Percentiles rank a stretch among this genome's conserved stretches.
These are phyloP conservation scores for Actenoides hombroni DNA, from an alignment of 2,113 vertebrate species.

Conservation along the genomic window DNA sequence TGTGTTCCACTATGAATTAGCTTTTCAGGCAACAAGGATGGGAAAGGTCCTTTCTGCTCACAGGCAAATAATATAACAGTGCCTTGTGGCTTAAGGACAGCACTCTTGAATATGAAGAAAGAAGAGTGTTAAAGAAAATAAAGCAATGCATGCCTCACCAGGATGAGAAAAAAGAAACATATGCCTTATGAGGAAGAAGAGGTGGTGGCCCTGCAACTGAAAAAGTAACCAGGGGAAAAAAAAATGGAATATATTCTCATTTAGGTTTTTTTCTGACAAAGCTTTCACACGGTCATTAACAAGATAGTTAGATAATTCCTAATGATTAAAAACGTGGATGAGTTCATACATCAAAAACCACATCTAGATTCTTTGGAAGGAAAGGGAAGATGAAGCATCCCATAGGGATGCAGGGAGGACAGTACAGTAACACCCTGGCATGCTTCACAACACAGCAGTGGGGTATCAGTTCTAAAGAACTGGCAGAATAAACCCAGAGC, in stretches of 20 bases:
- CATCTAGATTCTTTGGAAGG: background rate
- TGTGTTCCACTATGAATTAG: background rate
- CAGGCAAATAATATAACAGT: background rate
- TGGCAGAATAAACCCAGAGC: background rate
- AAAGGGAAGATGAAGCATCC: background rate
- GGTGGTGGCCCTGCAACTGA: background rate
- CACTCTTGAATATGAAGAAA: background rate
- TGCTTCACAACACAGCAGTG: background rate
- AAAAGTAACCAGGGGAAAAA: background rate
- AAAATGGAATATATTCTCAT: background rate
- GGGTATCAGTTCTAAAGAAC: background rate
- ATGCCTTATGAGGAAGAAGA: background rate
- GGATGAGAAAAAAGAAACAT: background rate
- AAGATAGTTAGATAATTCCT: background rate
- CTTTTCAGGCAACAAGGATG: background rate
- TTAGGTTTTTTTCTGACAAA: background rate
- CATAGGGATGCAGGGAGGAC: accelerated
- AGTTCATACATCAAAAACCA: background rate
- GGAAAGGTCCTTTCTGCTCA: background rate
- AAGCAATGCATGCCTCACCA: background rate
- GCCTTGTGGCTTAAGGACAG: background rate
- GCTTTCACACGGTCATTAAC: background rate
- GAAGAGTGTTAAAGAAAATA: background rate
- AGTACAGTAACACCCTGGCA: background rate
- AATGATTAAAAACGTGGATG: background rate